Percentiles rank a stretch among this genome's conserved stretches.
Conservation (phyloP, 2,797 vertebrate species). For the Synaphobranchus kaupii region DNA sequence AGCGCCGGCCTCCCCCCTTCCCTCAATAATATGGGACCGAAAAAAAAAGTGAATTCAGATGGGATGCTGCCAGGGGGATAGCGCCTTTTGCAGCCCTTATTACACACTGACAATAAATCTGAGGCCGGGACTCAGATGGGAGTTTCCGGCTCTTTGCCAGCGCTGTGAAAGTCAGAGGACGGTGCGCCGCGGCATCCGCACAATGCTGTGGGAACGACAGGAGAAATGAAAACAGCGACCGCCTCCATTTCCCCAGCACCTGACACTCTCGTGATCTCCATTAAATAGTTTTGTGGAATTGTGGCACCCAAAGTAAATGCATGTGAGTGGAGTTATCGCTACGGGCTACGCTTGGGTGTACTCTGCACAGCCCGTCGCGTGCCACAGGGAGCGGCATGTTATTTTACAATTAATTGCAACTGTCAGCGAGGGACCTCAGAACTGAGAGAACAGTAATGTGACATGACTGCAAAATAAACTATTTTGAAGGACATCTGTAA, state of each 20-base stretch:
- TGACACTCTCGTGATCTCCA: conserved; percentile 48
- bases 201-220: conserved; percentile 27
- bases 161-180: conserved; percentile 62
- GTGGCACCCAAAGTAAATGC: conserved; percentile 75
- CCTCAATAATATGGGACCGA: conserved; percentile 65
- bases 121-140: conserved; percentile 64
- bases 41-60: conserved; percentile 61
- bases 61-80: conserved; percentile 60
- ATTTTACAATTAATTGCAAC: conserved; percentile 92
- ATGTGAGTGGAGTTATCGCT: conserved; percentile 78
- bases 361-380: conserved; percentile 76
- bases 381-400: conserved; percentile 84
- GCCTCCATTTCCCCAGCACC: conserved; percentile 37
- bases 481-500: conserved; percentile 87
- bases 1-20: conserved; percentile 55
- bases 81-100: conserved; percentile 65
- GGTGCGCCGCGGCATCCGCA: conserved; percentile 49
- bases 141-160: conserved; percentile 62
- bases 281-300: conserved; percentile 52
- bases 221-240: conserved; percentile 34
- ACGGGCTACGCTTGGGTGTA: conserved; percentile 82
- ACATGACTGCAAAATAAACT: conserved; percentile 87
- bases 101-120: conserved; percentile 71
- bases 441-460: conserved; percentile 87
- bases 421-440: conserved; percentile 85